Base-by-base conservation (phyloP, 2,797 vertebrate genomes). In the Epinephelus awoara region DNA sequence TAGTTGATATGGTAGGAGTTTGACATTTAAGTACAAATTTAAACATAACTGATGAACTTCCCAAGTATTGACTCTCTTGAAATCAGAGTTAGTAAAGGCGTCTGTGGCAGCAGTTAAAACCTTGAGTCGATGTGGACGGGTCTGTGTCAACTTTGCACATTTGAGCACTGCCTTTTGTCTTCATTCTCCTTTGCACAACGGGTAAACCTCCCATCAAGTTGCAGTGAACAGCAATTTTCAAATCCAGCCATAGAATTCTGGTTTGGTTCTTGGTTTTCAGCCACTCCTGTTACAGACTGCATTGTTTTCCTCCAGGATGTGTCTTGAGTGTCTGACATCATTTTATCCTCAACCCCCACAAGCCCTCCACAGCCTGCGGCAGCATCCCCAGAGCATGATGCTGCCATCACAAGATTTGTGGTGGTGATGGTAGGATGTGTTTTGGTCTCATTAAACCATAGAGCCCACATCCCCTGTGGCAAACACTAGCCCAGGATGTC, bases 261-360 rank as follows among this genome's bases (percentile, higher is more conserved):
- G 51, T 56, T 58, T 55, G 50, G 40, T 67, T 61, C 42, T 74
- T 52, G 27, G 40, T 82, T 61, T 42, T 65, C 17, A 54, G 54
- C 4, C 61, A 59, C 21, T 40, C 5, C 38, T 29, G 42, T 50
- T 29, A 21, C 19, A 66, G 10, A 42, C 34, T 62, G 44, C 27
- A n/a, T 61, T 44, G 72, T 54, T 80, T 66, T 77, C 23, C 42
- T 50, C 42, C 25, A 57, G 64, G 47, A 40, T 57, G 29, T 47
- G 46, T 65, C 19, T 54, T 10, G 10, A 63, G 13, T 51, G 23
- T 62, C 42, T 23, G 27, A 34, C 54, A 27, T 27, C 1, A 27
- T 66, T 56, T 69, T 5, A 44, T 1, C 12, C 44, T 69, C 13
- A 29, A 40, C 27, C 49, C 44, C 19, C 17, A 66, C 52, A 19